A percentile compares a stretch with the other conserved stretches of the same genome.
These are phyloP conservation scores for Teinopalpus imperialis DNA, from an alignment of 2,888 invertebrate genomes.

Conservation along the genomic window DNA sequence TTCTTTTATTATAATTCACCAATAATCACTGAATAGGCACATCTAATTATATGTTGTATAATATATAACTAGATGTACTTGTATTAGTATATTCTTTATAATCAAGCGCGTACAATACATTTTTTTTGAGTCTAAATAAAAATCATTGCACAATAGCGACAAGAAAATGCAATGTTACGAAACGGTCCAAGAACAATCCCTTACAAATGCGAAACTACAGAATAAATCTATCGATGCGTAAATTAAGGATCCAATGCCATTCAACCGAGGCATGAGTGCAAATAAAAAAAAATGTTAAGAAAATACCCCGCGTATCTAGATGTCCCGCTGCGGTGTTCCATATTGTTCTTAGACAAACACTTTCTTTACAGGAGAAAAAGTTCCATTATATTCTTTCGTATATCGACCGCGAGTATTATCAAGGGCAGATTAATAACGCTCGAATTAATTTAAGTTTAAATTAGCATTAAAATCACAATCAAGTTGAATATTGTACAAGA, in stretches of 20 bases:
- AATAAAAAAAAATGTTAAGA: constrained; percentile 60
- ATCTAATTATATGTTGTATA: constrained; percentile 19
- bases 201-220: constrained; percentile 68
- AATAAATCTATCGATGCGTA: constrained; percentile 76
- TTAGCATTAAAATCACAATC: constrained; percentile 39
- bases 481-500: constrained; percentile 28
- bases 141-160: constrained; percentile 47
- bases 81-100: constrained; percentile 26
- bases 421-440: constrained; percentile 58
- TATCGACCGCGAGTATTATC: constrained; percentile 59
- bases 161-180: constrained; percentile 65
- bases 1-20: not conserved
- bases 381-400: constrained; percentile 60
- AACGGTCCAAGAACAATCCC: constrained; percentile 69
- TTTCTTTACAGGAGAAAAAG: constrained; percentile 65
- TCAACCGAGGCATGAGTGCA: constrained; percentile 62
- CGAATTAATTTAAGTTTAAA: constrained; percentile 65
- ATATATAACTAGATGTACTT: too few relatives aligned
- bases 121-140: constrained; percentile 37
- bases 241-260: constrained; percentile 74
- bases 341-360: constrained; percentile 81
- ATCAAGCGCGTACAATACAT: constrained; percentile 32
- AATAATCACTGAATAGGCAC: constrained; percentile 8
- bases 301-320: constrained; percentile 71
- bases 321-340: constrained; percentile 74